Percentiles rank a stretch among this genome's conserved stretches.
These are phyloP conservation scores for Argopecten irradians DNA, from an alignment of 1,140 invertebrate species.

Conservation along the genomic window DNA sequence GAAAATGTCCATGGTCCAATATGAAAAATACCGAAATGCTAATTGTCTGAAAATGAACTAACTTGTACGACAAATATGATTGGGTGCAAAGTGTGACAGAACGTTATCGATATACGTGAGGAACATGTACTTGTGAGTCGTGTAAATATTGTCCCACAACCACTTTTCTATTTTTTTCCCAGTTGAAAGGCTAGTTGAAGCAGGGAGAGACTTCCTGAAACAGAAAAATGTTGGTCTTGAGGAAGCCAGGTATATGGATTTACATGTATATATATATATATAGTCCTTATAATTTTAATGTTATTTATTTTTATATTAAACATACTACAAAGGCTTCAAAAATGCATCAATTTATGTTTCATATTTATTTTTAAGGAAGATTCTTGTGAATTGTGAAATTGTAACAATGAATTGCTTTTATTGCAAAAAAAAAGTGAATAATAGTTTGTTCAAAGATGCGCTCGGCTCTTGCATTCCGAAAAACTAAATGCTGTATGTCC, in stretches of 20 bases:
- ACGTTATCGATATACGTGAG: too few relatives aligned
- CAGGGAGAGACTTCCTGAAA: conserved; percentile 79
- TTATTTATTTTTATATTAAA: too few relatives aligned
- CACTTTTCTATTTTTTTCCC: too few relatives aligned
- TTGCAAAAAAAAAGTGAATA: too few relatives aligned
- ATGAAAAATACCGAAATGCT: not conserved
- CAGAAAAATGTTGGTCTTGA: conserved; percentile 74
- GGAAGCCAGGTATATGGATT: conserved; percentile 52
- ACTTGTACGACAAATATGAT: not conserved
- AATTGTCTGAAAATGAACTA: not conserved
- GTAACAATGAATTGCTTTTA: not conserved
- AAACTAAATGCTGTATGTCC: too few relatives aligned
- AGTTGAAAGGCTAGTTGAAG: conserved; percentile 82
- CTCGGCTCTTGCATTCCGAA: too few relatives aligned
- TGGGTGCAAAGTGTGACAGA: too few relatives aligned
- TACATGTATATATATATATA: not conserved
- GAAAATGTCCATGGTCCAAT: not conserved
- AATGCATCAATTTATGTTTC: not conserved
- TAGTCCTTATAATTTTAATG: not conserved
- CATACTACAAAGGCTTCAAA: not conserved
- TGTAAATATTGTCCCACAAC: too few relatives aligned
- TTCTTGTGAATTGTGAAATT: not conserved
- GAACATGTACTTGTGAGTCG: too few relatives aligned
- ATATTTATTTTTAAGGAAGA: not conserved
- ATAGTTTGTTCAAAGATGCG: too few relatives aligned